Base-by-base conservation (phyloP, 2,888 invertebrate genomes). In the Acanthosoma haemorrhoidale region DNA sequence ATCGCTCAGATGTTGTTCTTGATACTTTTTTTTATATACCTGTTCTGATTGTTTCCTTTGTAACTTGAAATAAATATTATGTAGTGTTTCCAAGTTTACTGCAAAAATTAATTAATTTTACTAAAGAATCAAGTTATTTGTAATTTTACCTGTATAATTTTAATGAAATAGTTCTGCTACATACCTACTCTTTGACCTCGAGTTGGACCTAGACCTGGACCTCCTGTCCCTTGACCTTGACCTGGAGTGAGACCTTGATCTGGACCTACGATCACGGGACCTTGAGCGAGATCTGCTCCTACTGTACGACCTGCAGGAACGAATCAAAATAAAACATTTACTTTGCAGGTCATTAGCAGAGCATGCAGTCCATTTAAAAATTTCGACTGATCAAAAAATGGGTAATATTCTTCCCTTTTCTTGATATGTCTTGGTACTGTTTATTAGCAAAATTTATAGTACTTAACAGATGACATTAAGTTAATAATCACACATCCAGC, bases 171-270 rank as follows among this genome's bases (percentile, higher is more conserved):
- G n/a, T 51, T 2, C n/a, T 16, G 13, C 6, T 43, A 31, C 36
- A n/a, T 64, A 70, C 73, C 73, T 73, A 64, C 70, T 70, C 58
- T 71, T 71, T 36, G 73, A 73, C 38, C 73, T 70, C 11, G 72
- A 70, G 36, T 63, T 57, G 0, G 71, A 71, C 6, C 71, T 43
- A 32, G 71, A 59, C 4, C 70, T 39, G 13, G 68, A 60, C 5
- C 70, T 51, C 72, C 74, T 70, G 67, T 74, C 74, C 68, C 80
- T 78, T 36, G 80, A 80, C 64, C 78, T 77, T 58, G 79, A 79
- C 70, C 79, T 78, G 70, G 79, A 79, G 71, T 79, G 79, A 72
- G 79, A 79, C 25, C 79, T 75, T 13, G 79, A 79, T 69, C 82
- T 78, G 21, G 80, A 79, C 70, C 78, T 77, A 69, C 74, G 74